phyloP scores from a whole-genome alignment of 2,888 invertebrate genomes.

The Diaperis boleti region DNA sequence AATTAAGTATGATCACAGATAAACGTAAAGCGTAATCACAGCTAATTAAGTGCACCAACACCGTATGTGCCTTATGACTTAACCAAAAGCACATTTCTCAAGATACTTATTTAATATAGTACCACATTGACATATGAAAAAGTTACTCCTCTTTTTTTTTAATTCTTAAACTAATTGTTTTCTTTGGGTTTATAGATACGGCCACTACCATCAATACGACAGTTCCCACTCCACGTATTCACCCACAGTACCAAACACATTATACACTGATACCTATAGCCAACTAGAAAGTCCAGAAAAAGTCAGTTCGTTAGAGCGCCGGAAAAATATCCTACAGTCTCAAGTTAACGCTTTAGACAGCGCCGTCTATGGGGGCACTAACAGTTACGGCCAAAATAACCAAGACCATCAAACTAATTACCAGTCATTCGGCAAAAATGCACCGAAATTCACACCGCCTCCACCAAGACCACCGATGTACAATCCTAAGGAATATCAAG shows the following conservation, averaged over 20 bases:
- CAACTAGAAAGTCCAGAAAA: conserved; percentile 65
- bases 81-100: no score
- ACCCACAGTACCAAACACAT: conserved; percentile 47
- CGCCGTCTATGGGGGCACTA: conserved; percentile 59
- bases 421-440: conserved; percentile 52
- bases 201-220: conserved; percentile 48
- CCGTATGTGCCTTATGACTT: no score
- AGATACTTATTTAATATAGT: not conserved
- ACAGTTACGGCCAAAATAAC: conserved; percentile 48
- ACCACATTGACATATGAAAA: conserved; percentile 1
- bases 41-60: not conserved
- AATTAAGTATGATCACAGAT: no score
- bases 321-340: conserved; percentile 57
- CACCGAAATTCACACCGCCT: conserved; percentile 51
- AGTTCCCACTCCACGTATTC: conserved; percentile 49
- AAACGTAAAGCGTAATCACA: no score
- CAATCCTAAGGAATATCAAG: conserved; percentile 28
- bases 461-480: conserved; percentile 12
- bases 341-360: conserved; percentile 61
- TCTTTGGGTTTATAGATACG: conserved; percentile 37
- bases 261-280: conserved; percentile 61
- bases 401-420: conserved; percentile 45
- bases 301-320: conserved; percentile 63
- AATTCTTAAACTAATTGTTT: not conserved
- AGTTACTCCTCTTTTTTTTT: not conserved